phyloP scores from a whole-genome alignment of 2,888 invertebrate species.

The Pogonocherus hispidulus region DNA sequence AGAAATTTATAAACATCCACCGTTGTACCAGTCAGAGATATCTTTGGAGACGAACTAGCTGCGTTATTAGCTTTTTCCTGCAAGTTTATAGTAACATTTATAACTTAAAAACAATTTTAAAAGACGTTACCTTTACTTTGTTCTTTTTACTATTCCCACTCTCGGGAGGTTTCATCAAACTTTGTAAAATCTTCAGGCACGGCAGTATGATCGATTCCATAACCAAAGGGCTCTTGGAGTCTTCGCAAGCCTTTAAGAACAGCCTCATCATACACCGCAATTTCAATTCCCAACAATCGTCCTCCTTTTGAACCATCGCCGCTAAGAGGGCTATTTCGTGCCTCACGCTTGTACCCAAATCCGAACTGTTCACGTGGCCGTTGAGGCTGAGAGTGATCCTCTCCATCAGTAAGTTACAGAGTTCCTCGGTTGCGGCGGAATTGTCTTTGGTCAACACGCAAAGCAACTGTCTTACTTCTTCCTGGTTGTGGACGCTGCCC shows the following conservation, averaged over 20 bases:
- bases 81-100: slow-evolving; percentile 47
- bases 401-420: slow-evolving; percentile 86
- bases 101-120: neutral
- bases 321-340: slow-evolving; percentile 92
- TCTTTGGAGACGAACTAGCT: slow-evolving; percentile 29
- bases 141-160: slow-evolving; percentile 58
- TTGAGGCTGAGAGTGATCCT: slow-evolving; percentile 84
- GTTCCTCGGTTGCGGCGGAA: slow-evolving; percentile 83
- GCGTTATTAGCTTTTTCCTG: slow-evolving; percentile 38
- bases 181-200: slow-evolving; percentile 91
- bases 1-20: slow-evolving; percentile 84
- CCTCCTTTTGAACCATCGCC: slow-evolving; percentile 90
- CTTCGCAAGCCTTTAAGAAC: slow-evolving; percentile 84
- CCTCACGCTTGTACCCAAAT: slow-evolving; percentile 82
- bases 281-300: slow-evolving; percentile 95
- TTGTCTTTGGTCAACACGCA: slow-evolving; percentile 93
- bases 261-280: slow-evolving; percentile 89
- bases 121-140: slow-evolving; percentile 31
- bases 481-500: slow-evolving; percentile 85
- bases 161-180: slow-evolving; percentile 80
- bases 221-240: slow-evolving; percentile 87
- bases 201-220: slow-evolving; percentile 93
- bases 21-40: slow-evolving; percentile 71
- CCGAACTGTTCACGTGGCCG: slow-evolving; percentile 82
- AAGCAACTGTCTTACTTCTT: slow-evolving; percentile 89